Percentiles rank a stretch among this genome's conserved stretches.
phyloP scores from a whole-genome alignment of 2,888 invertebrate species.

The Synergus laeviventris region DNA sequence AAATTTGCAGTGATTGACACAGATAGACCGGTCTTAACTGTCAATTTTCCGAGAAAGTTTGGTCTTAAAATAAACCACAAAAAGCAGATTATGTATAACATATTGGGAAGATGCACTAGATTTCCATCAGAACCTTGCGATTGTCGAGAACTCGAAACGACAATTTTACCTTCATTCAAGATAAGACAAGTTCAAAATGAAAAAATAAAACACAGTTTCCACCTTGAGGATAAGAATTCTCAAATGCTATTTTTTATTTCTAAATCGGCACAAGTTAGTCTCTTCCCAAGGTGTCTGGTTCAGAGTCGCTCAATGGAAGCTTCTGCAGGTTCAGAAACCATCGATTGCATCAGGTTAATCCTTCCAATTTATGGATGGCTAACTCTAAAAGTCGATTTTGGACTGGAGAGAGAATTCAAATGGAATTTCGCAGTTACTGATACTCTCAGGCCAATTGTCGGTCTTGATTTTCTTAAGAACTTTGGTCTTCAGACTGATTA shows the following conservation, averaged over 20 bases:
- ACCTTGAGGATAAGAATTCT: constrained; percentile 7
- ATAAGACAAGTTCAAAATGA: neutral
- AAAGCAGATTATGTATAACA: neutral
- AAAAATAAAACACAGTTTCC: constrained; percentile 1
- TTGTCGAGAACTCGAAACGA: neutral
- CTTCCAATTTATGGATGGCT: constrained; percentile 4
- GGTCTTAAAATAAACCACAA: neutral
- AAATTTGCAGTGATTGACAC: neutral
- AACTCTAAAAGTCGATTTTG: constrained; percentile 11
- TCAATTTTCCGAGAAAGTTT: neutral
- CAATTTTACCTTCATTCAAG: neutral
- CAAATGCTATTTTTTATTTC: constrained; percentile 6
- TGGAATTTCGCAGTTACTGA: constrained; percentile 17
- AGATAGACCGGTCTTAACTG: neutral
- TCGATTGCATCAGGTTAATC: neutral
- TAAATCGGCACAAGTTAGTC: neutral
- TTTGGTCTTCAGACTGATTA: constrained; percentile 4
- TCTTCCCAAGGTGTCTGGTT: neutral
- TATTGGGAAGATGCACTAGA: neutral
- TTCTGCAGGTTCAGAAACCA: neutral
- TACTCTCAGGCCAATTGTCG: constrained; percentile 11
- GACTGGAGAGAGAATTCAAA: constrained; percentile 1
- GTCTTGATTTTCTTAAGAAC: neutral
- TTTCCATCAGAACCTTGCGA: neutral
- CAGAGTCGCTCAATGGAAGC: neutral